A percentile compares a stretch with the other conserved stretches of the same genome.
These are phyloP conservation scores for Anoplopoma fimbria DNA, from an alignment of 2,113 vertebrate species.

Conservation along the genomic window DNA sequence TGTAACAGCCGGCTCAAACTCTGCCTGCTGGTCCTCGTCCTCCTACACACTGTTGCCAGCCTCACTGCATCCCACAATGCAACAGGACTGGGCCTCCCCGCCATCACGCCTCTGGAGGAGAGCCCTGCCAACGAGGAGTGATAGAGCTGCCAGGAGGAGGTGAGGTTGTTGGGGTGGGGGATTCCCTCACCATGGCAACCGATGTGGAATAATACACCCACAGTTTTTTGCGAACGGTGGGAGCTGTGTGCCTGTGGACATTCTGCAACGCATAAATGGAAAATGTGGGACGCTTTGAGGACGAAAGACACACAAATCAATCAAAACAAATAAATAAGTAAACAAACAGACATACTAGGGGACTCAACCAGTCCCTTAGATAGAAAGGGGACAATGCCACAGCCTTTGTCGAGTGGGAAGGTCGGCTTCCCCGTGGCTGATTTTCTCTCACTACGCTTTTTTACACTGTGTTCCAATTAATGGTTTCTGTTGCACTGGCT, in stretches of 20 bases:
- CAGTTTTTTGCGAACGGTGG: slow-evolving; percentile 53
- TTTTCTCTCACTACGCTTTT: slow-evolving; percentile 97
- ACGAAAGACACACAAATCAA: slow-evolving; percentile 80
- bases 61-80: slow-evolving; percentile 95
- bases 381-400: slow-evolving; percentile 81
- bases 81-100: slow-evolving; percentile 89
- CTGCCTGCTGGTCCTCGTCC: slow-evolving; percentile 95
- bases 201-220: slow-evolving; percentile 76
- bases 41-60: slow-evolving; percentile 96
- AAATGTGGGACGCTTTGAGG: slow-evolving; percentile 79
- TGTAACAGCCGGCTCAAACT: slow-evolving; percentile 96
- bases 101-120: slow-evolving; percentile 90
- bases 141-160: slow-evolving; percentile 72
- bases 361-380: slow-evolving; percentile 61
- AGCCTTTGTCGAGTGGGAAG: slow-evolving; percentile 91
- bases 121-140: slow-evolving; percentile 92
- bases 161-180: slow-evolving; percentile 65
- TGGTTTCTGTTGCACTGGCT: slow-evolving; percentile 95
- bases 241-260: slow-evolving; percentile 72
- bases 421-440: slow-evolving; percentile 91
- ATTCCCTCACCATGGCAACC: slow-evolving; percentile 81
- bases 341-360: slow-evolving; percentile 67
- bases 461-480: slow-evolving; percentile 99
- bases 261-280: slow-evolving; percentile 79
- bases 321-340: slow-evolving; percentile 84